phyloP scores from a whole-genome alignment of 2,113 vertebrate genomes.

The Climacteris rufus region DNA sequence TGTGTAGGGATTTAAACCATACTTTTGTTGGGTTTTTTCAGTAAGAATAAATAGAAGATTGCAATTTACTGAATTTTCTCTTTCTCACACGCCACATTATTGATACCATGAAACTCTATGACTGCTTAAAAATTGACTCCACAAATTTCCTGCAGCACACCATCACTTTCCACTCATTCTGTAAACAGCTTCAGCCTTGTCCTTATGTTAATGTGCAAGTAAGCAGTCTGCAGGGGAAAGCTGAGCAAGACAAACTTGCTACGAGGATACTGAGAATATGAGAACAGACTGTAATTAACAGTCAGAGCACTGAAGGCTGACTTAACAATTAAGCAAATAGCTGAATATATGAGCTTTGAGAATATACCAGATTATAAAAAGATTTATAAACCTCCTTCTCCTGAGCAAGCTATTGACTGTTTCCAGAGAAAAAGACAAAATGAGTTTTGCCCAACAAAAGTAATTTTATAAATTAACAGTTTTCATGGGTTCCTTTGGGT shows the following conservation, averaged over 20 bases:
- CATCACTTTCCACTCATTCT: background rate
- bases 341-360: background rate
- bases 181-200: background rate
- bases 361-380: background rate
- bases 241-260: background rate
- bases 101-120: background rate
- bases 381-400: background rate
- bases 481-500: background rate
- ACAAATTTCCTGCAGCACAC: background rate
- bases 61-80: background rate
- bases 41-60: background rate
- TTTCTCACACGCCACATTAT: background rate
- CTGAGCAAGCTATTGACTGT: background rate
- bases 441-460: background rate
- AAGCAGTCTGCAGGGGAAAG: background rate
- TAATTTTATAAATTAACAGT: background rate
- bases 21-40: background rate
- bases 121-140: background rate
- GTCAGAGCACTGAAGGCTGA: background rate
- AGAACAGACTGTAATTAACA: background rate
- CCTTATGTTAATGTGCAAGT: background rate
- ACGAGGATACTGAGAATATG: background rate
- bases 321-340: background rate
- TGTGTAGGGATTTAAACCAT: background rate
- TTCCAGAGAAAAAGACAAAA: background rate